Base-by-base conservation (phyloP, 2,113 vertebrate species). In the Hystrix cristata region DNA sequence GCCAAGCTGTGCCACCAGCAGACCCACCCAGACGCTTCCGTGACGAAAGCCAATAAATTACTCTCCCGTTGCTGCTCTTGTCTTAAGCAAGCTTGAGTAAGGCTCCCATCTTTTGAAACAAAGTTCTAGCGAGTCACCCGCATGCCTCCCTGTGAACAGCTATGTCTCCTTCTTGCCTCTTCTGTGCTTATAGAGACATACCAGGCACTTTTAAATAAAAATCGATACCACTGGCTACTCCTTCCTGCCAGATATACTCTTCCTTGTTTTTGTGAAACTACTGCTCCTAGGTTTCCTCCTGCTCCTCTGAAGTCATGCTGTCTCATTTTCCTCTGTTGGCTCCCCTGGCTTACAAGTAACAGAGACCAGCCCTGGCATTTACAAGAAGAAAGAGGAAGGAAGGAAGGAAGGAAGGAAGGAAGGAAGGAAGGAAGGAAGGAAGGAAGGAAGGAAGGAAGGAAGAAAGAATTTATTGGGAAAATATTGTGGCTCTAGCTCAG, bases 201-300 rank as follows among this genome's bases (percentile, higher is more conserved):
- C 86, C 91, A 90, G 92, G 89, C 87, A 82, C 91, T 95, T 90
- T 92, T 82, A 62, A 98, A 95, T 93, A 93, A 95, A 97, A 97
- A 87, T 62, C 9, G 67, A 90, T 79, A 91, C 74, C 79, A 12
- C 72, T 74, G 87, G 83, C 89, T 90, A 87, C 74, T 95, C 86
- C 81, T 96, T 92, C 55, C 81, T 96, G 90, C 64, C 48, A 87
- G 69, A 94, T 76, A 88, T 16, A 78, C 38, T 74, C 53, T 94
- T 91, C 79, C 80, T 92, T 91, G 48, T 60, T 71, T 95, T 81
- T 27, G 25, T 84, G 43, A 92, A 90, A 65, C 21, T 69, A 51
- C 65, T 64, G 87, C 80, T 62, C 80, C 71, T 60, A 0, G 51
- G 69, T 91, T 72, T 51, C 67, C 78, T 72, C 71, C 43, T 53